phyloP scores from a whole-genome alignment of 2,888 invertebrate species.

The Spisula subtruncata region DNA sequence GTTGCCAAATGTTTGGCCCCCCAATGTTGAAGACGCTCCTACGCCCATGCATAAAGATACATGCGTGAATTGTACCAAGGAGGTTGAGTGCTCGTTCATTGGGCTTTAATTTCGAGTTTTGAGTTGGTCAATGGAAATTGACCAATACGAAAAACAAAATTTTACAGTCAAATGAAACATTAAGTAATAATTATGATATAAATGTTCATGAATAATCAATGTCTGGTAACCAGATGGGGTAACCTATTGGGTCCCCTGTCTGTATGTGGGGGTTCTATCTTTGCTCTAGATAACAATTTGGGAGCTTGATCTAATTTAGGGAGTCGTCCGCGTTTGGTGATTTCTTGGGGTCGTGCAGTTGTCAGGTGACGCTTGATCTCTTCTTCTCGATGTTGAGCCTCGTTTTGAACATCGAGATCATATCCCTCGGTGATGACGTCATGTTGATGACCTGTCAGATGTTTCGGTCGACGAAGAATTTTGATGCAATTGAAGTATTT shows the following conservation, averaged over 20 bases:
- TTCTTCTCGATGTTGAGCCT: slow-evolving; percentile 47
- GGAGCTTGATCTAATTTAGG: slow-evolving; percentile 51
- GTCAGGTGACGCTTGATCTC: slow-evolving; percentile 60
- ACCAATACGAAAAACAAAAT: no score
- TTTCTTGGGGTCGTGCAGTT: slow-evolving; percentile 60
- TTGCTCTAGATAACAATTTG: slow-evolving; percentile 49
- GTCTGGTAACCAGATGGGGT: slow-evolving; percentile 45
- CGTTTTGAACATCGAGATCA: slow-evolving; percentile 50
- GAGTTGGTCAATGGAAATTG: no score
- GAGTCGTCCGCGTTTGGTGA: slow-evolving; percentile 47
- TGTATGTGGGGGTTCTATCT: slow-evolving; percentile 44
- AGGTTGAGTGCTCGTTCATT: no score
- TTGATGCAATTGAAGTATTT: slow-evolving; percentile 69
- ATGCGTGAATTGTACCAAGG: no score
- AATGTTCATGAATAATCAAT: slow-evolving; percentile 3
- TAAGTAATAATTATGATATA: no score
- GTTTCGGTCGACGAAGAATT: slow-evolving; percentile 63
- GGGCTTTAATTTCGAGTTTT: no score
- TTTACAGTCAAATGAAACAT: no score
- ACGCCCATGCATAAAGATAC: no score
- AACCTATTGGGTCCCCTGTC: slow-evolving; percentile 42
- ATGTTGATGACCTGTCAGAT: slow-evolving; percentile 48
- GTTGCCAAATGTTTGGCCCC: no score
- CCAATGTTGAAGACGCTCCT: no score
- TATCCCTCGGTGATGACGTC: slow-evolving; percentile 33